Evolutionary conservation across 1,140 invertebrate genomes (phyloP).

Genomic region (Zophobas morio): DNA sequence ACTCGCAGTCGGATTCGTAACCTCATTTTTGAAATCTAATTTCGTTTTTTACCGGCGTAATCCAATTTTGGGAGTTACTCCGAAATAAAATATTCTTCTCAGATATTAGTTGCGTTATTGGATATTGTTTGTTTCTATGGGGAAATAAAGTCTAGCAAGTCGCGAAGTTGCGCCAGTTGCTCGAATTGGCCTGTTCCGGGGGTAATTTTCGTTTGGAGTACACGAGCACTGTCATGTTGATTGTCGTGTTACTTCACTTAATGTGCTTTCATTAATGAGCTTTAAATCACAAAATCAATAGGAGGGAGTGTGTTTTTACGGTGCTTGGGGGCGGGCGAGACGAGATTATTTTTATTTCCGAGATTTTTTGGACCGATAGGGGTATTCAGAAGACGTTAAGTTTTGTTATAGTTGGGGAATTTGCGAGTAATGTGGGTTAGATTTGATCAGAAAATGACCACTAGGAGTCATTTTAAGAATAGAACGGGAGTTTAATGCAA

Average conservation of each 20-base stretch:
- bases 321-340: neutral
- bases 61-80: conserved; percentile 19
- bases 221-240: conserved; percentile 19
- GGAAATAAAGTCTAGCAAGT: conserved; percentile 12
- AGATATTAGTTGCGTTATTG: conserved; percentile 25
- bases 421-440: too few relatives aligned
- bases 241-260: conserved; percentile 5
- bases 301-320: conserved; percentile 14
- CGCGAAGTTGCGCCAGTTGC: neutral
- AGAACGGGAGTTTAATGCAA: too few relatives aligned
- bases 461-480: too few relatives aligned
- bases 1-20: conserved; percentile 15
- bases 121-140: conserved; percentile 29
- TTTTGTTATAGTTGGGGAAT: neutral
- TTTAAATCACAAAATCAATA: conserved; percentile 39
- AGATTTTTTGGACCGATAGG: neutral
- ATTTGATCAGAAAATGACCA: too few relatives aligned
- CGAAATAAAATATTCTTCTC: conserved; percentile 21
- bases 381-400: too few relatives aligned
- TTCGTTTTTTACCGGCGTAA: conserved; percentile 19
- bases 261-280: conserved; percentile 29
- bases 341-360: conserved; percentile 4
- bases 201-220: conserved; percentile 17
- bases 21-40: conserved; percentile 34
- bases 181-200: neutral